Evolutionary conservation across 2,113 vertebrate species (phyloP), one percentile per base, ranked within the genome.

Genomic region (Gila orcuttii): DNA sequence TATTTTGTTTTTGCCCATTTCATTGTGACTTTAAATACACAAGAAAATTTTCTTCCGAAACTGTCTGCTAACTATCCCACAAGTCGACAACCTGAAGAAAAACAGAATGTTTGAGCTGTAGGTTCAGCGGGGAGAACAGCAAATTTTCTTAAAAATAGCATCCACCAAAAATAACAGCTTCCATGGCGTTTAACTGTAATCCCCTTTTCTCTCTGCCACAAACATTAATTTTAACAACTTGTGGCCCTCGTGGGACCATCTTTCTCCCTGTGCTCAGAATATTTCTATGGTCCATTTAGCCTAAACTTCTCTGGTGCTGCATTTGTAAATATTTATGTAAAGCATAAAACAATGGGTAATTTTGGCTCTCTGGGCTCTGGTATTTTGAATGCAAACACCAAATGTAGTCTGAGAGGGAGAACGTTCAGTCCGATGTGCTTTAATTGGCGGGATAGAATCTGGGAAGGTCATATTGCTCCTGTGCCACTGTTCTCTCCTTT

Each of bases 381-480:
- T 89, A 42, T 90, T 91, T 89, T 92, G 36, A 89, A 71, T 88
- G 74, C 87, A 92, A 90, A 91, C 82, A 89, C 69, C 76, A 80
- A 75, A 45, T 19, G 1, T 15, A 74, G 69, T 73, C 75, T 69
- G 74, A 81, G 86, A 79, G 59, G 55, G 11, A 77, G 79, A 59
- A 60, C 45, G 28, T 71, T 5, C 33, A 21, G 55, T 42, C 59
- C 84, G 66, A 57, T 33, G 21, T 31, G 45, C 33, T 83, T 45
- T 36, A 74, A 62, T 82, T 3, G 28, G 74, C 73, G 82, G 28
- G 47, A 84, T 76, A 83, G 87, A 85, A 83, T 76, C 59, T n/a
- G 17, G 52, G 94, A 90, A 93, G 94, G 94, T 95, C 94, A 95
- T 89, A 31, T 80, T 47, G 25, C 93, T 93, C 93, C 95, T 95